Evolutionary conservation across 2,888 invertebrate genomes (phyloP), one percentile per base, ranked within the genome.

Genomic region (Tuberolachnus salignus): DNA sequence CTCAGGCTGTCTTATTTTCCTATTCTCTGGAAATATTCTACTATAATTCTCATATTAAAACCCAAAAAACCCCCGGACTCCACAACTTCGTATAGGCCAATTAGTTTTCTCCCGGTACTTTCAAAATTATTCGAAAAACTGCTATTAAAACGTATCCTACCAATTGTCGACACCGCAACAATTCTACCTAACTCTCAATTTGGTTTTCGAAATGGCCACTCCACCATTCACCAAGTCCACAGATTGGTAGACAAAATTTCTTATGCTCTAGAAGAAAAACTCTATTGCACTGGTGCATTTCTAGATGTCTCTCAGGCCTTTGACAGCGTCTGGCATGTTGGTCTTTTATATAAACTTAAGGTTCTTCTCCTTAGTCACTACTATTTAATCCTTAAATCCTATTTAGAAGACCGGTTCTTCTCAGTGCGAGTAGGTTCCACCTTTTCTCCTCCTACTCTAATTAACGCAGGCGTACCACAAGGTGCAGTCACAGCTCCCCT

Each of bases 31-130:
- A 53, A 53, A 53, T 19, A 53, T 19, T 53, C 53, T 53, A 53
- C 19, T 53, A 53, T 19, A 53, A 53, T 53, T 53, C 53, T 53
- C 53, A 53, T 53, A 53, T 53, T 53, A 53, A 53, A 53, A 53
- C 53, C 53, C 53, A 19, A 53, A 53, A 53, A 53, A n/a, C n/a
- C 53, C 49, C 49, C 49, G 10, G 49, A 49, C 49, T 13, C 49
- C 49, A 3, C 53, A 19, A n/a, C 53, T 19, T 53, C 53, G 53
- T 34, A 34, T 34, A 34, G 34, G 34, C 34, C 34, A 34, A 34
- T 34, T 34, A 34, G 34, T 34, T 6, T 34, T 34, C 34, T 34
- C 34, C 34, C 34, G 3, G 3, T 34, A 34, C 34, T 34, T 6
- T 34, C 34, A 34, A 34, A 34, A 34, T 34, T 34, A 34, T 34